Base-by-base conservation (phyloP, 2,888 invertebrate species). In the Chrysodeixis includens region DNA sequence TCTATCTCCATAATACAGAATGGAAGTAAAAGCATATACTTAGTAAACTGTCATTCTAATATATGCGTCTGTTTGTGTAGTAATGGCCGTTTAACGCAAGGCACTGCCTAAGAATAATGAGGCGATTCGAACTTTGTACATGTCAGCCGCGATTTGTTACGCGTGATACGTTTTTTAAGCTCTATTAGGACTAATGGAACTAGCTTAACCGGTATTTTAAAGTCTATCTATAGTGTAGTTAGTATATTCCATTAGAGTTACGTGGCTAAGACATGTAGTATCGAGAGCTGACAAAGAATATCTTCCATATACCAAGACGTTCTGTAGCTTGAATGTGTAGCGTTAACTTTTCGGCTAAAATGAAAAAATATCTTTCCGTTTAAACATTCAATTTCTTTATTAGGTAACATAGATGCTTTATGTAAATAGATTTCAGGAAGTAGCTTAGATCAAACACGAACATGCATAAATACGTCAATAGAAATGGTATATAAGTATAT, bases 21-120 rank as follows among this genome's bases (percentile, higher is more conserved):
- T 61, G 54, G 51, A 63, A 40, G 75, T 70, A 74, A 61, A 63
- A 74, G 20, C 55, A 32, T 49, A 30, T 46, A 63, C 61, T 74
- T 54, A 10, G n/a, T 26, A 56, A 14, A 22, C 32, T 74, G 71
- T 62, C 62, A 69, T 30, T 69, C 40, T 58, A n/a, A 59, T 14
- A 1, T 57, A 16, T 56, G 16, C 22, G 40, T 26, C 26, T 49
- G 46, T 49, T 49, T 49, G 46, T 49, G 46, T 20, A 49, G 46
- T 49, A 49, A 18, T 49, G 46, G 9, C 18, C 46, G 18, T 49
- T 49, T 20, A 18, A 20, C 9, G 18, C 20, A 20, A 10, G 46
- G 46, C 20, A 10, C 9, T 49, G 46, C 9, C 20, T 20, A 10
- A 20, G 18, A 49, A 49, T 49, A 49, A 20, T 49, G 20, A 49